Percentiles rank a stretch among this genome's conserved stretches.
Evolutionary conservation across 1,140 invertebrate species (phyloP).

Genomic region (Anoplolepis gracilipes): DNA sequence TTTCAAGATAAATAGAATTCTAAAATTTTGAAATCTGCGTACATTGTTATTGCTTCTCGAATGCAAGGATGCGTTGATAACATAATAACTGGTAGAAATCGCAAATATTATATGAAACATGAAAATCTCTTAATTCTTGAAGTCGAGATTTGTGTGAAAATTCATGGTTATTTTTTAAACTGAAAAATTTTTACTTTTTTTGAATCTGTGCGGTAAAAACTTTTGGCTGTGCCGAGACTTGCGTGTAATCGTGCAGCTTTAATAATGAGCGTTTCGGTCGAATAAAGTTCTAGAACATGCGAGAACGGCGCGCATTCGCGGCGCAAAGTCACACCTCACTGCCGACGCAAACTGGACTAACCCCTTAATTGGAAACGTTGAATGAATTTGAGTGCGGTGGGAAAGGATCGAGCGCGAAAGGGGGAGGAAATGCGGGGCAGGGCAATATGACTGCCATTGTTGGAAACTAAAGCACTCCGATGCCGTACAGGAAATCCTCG

Average conservation of each 20-base stretch:
- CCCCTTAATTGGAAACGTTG: conserved; percentile 75
- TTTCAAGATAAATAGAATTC: not conserved
- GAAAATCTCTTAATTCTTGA: not conserved
- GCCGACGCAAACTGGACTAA: conserved; percentile 75
- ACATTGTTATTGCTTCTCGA: not conserved
- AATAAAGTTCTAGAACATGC: conserved; percentile 74
- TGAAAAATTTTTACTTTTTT: not conserved
- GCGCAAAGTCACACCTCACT: conserved; percentile 73
- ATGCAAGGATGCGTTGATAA: not conserved
- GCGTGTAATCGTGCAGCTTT: conserved; percentile 43
- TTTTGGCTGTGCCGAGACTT: conserved; percentile 6
- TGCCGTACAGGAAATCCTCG: conserved; percentile 66
- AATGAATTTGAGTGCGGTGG: conserved; percentile 71
- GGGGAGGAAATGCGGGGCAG: conserved; percentile 21
- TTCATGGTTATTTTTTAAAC: not conserved
- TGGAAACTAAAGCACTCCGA: conserved; percentile 51
- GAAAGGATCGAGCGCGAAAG: conserved; percentile 32
- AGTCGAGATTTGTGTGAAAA: not conserved
- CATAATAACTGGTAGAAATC: not conserved
- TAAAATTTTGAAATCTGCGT: not conserved
- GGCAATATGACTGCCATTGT: conserved; percentile 39
- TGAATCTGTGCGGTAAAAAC: not conserved
- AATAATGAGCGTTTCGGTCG: conserved; percentile 72
- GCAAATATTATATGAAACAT: not conserved
- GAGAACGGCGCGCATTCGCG: conserved; percentile 68